phyloP scores from a whole-genome alignment of 2,888 invertebrate species.

The Agonopterix subpropinquella region DNA sequence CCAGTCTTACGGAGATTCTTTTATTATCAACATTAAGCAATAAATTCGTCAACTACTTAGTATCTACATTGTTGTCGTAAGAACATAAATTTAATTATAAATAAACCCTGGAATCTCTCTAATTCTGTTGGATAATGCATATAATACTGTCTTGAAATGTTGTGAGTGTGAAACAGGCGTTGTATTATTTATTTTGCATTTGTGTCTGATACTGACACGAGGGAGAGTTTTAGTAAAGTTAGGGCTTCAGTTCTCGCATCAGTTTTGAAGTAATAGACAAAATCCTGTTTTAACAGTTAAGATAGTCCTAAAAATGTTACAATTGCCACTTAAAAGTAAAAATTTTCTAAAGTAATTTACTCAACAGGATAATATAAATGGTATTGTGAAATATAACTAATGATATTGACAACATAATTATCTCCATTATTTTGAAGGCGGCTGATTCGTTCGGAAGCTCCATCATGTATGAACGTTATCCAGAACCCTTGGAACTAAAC shows the following conservation, averaged over 20 bases:
- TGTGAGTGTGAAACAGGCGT: slow-evolving; percentile 16
- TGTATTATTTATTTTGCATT: slow-evolving; percentile 27
- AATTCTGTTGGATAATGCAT: slow-evolving; percentile 17
- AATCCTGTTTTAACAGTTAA: no score
- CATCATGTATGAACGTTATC: slow-evolving; percentile 1
- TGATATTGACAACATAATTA: no score
- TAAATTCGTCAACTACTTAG: slow-evolving; percentile 22
- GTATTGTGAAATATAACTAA: no score
- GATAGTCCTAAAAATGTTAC: no score
- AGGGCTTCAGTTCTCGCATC: no score
- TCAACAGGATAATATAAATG: no score
- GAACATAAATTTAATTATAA: not conserved
- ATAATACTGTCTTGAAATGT: slow-evolving; percentile 12
- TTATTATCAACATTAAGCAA: slow-evolving; percentile 17
- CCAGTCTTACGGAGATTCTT: slow-evolving; percentile 41
- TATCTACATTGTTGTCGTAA: not conserved
- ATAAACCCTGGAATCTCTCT: slow-evolving; percentile 21
- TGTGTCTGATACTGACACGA: slow-evolving; percentile 8
- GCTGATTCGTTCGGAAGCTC: not conserved
- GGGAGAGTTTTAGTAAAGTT: not conserved
- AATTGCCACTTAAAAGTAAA: no score
- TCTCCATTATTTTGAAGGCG: no score
- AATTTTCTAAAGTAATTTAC: no score
- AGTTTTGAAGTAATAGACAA: no score
- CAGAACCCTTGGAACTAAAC: slow-evolving; percentile 6